These are phyloP conservation scores for Phytoseiulus persimilis DNA, from an alignment of 2,888 invertebrate genomes.

Conservation along the genomic window DNA sequence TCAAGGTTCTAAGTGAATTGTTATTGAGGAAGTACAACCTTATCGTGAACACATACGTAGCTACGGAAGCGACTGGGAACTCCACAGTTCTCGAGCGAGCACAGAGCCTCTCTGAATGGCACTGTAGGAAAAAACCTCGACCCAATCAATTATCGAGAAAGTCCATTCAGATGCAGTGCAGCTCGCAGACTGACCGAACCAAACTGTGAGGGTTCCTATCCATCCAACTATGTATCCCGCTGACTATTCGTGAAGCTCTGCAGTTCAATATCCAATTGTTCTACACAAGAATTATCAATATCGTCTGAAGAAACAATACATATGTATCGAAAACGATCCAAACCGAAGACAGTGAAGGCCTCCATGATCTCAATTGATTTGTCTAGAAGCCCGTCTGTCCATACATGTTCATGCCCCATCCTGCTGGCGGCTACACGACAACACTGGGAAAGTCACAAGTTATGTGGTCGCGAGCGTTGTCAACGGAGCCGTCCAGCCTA, in stretches of 20 bases:
- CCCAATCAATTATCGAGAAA: background rate
- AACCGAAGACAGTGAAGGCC: background rate
- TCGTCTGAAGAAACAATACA: background rate
- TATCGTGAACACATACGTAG: background rate
- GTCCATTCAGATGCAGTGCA: background rate
- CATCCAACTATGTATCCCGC: background rate
- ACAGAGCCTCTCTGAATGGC: too few species aligned
- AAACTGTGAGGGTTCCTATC: background rate
- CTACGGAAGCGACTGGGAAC: background rate
- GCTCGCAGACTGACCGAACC: background rate
- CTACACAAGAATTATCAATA: background rate
- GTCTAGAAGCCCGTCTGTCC: conserved; percentile 5
- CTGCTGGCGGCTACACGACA: background rate
- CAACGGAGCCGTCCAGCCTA: background rate
- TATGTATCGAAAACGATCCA: background rate
- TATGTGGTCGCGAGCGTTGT: background rate
- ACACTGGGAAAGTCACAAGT: background rate
- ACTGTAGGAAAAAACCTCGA: too few species aligned
- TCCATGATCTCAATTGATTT: background rate
- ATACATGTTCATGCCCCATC: background rate
- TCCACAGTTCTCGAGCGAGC: background rate
- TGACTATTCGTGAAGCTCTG: background rate
- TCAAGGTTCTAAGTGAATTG: background rate
- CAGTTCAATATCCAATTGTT: background rate
- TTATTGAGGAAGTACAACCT: background rate